Conservation (phyloP, 2,888 invertebrate genomes). For the Elmis aenea region DNA sequence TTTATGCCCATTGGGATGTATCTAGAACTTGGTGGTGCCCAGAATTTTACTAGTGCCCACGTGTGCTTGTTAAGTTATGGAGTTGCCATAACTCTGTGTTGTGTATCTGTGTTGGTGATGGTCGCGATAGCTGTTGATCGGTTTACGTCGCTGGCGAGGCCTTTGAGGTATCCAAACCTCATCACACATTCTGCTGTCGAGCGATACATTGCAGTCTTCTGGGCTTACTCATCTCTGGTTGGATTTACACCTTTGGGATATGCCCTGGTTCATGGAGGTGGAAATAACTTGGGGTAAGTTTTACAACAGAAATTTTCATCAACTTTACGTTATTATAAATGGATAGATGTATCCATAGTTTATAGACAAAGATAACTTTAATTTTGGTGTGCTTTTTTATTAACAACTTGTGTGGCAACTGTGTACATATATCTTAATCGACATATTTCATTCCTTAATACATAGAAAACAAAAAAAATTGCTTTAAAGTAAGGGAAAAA, state of each 20-base stretch:
- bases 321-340: too few species aligned
- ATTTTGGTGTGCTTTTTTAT: too few species aligned
- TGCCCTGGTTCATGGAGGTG: constrained; percentile 38
- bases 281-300: constrained; percentile 13
- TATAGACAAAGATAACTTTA: too few species aligned
- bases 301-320: neutral
- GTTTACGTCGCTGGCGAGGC: constrained; percentile 57
- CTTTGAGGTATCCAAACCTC: constrained; percentile 58
- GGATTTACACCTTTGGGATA: constrained; percentile 54
- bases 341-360: too few species aligned
- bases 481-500: too few species aligned
- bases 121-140: constrained; percentile 60
- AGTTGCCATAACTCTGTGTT: constrained; percentile 53
- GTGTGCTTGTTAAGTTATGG: constrained; percentile 56
- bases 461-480: too few species aligned
- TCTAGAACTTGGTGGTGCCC: constrained; percentile 50
- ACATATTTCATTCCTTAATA: too few species aligned
- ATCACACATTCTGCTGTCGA: constrained; percentile 58
- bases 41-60: constrained; percentile 43
- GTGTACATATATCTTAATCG: too few species aligned
- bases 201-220: constrained; percentile 53
- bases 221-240: constrained; percentile 54
- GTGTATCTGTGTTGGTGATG: constrained; percentile 56
- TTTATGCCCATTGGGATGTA: constrained; percentile 57
- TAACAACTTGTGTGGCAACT: too few species aligned